phyloP scores from a whole-genome alignment of 2,113 vertebrate genomes.

The Rhegmatorhina hoffmannsi region DNA sequence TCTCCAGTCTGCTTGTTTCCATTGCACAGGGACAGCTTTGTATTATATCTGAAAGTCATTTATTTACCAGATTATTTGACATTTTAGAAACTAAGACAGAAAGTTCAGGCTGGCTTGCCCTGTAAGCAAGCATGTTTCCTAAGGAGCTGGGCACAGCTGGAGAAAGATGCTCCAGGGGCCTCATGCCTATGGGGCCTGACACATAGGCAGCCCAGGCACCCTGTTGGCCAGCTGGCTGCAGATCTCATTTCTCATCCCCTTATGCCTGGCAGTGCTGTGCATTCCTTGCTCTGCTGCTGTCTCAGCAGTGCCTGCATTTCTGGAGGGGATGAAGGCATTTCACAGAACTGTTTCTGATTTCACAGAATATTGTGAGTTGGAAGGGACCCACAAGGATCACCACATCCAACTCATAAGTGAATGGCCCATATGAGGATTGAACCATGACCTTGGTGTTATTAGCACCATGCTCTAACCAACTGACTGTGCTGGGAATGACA shows the following conservation, averaged over 20 bases:
- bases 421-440: too few relatives aligned
- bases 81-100: conserved; percentile 26
- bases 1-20: neutral
- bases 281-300: neutral
- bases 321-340: neutral
- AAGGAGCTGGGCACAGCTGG: neutral
- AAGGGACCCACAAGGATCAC: neutral
- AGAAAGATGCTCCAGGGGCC: neutral
- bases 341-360: neutral
- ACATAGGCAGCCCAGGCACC: neutral
- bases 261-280: neutral
- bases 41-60: conserved; percentile 4
- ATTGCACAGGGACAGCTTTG: conserved; percentile 17
- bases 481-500: neutral
- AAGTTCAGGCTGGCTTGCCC: neutral
- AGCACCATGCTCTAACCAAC: neutral
- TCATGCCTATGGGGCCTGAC: fast-evolving
- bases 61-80: conserved; percentile 44
- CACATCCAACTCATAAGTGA: neutral
- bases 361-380: neutral
- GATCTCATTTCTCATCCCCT: neutral
- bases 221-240: neutral
- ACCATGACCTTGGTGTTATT: neutral
- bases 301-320: neutral
- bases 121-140: neutral